Evolutionary conservation across 2,113 vertebrate genomes (phyloP).

Genomic region (Saccopteryx leptura): DNA sequence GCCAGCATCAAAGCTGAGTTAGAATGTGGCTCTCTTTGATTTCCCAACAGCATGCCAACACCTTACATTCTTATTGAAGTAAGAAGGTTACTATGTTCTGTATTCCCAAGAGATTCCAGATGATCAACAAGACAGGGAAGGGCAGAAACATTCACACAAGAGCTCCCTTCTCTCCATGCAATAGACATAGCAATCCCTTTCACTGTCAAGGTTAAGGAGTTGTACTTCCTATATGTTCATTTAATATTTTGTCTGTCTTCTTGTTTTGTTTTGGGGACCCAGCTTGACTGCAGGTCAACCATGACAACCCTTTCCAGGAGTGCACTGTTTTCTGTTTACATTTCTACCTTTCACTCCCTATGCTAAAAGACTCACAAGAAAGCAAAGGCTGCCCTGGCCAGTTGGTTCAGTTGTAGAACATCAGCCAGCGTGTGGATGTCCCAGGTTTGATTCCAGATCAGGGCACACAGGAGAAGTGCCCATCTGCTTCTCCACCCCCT

Average conservation of each 20-base stretch:
- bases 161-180: background rate
- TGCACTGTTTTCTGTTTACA: background rate
- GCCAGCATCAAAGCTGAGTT: background rate
- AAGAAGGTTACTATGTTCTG: background rate
- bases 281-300: background rate
- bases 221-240: background rate
- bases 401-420: no score
- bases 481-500: no score
- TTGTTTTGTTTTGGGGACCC: background rate
- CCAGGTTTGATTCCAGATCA: no score
- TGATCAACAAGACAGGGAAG: background rate
- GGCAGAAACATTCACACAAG: background rate
- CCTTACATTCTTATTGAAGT: background rate
- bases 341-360: background rate
- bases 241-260: background rate
- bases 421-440: no score
- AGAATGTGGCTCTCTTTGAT: background rate
- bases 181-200: background rate
- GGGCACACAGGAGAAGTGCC: no score
- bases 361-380: background rate
- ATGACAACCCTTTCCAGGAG: background rate
- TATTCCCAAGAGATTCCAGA: background rate
- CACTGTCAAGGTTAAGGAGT: background rate
- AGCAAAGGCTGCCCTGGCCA: background rate
- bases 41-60: background rate